Evolutionary conservation across 2,888 invertebrate genomes (phyloP), one percentile per base, ranked within the genome.

Genomic region (Stenchaetothrips biformis): DNA sequence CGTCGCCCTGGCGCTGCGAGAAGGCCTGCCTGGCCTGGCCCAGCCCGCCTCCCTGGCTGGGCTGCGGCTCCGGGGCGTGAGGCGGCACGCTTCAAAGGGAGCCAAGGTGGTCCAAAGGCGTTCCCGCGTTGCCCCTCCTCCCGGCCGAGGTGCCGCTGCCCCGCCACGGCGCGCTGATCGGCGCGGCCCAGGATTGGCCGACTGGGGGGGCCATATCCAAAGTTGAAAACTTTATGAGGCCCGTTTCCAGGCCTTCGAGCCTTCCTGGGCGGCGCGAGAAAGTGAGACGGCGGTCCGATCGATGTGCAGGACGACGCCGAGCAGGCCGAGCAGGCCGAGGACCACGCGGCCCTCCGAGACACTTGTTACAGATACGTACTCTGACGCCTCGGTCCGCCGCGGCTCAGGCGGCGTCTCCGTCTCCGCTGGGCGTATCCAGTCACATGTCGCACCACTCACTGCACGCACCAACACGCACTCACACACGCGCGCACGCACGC

Each of bases 311-410:
- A 37, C 37, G 4, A 37, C 37, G 37, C 1, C 37, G 37, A 37
- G 37, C 37, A 37, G 2, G 37, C 37, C 37, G 4, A 37, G 37
- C 37, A 37, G 37, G 37, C 37, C 37, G 37, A 37, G 37, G n/a
- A n/a, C n/a, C n/a, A n/a, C n/a, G n/a, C 37, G 4, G 37, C 2
- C 37, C 37, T 11, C 21, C 9, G 67, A 67, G 67, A 74, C 67
- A 74, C 67, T 74, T 74, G 67, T 74, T 74, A 74, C 53, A 53
- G 53, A 53, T 53, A 53, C 67, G 67, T 74, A 74, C 67, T 74
- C 25, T 59, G 37, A 37, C 37, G 37, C 37, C 37, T 37, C 37
- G 37, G 37, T 4, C 37, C 37, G 37, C 4, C 37, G 37, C 4
- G 37, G 37, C 37, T 37, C 37, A 37, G 37, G 37, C 4, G 21